Base-by-base conservation (phyloP, 2,797 vertebrate genomes). In the Botia kubotai region DNA sequence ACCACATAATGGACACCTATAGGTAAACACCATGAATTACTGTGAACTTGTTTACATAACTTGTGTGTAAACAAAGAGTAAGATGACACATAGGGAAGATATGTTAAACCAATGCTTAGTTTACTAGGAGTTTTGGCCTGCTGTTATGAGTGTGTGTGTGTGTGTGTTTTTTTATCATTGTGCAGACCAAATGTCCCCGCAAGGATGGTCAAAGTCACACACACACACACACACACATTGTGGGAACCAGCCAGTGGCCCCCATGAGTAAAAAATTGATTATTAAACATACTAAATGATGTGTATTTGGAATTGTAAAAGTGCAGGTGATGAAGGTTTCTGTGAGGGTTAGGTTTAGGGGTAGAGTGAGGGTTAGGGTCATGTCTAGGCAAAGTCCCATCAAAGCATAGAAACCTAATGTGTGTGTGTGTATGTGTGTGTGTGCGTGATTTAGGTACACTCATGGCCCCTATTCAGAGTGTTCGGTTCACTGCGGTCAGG, bases 401-500 rank as follows among this genome's bases (percentile, higher is more conserved):
- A n/a, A n/a, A n/a, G n/a, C n/a, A n/a, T n/a, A n/a, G n/a, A n/a
- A n/a, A n/a, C n/a, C n/a, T n/a, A n/a, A n/a, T n/a, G n/a, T n/a
- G n/a, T n/a, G n/a, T n/a, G n/a, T n/a, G n/a, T n/a, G n/a, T 72
- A 23, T 23, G 4, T 63, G 13, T 55, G 13, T 36, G 16, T 46
- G 33, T 75, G 23, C 83, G 55, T 81, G 69, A 55, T 77, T 33
- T 70, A 96, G 95, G 86, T 98, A 97, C 93, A 92, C 92, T 83
- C 86, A 86, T 0, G 93, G 94, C 0, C 92, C 93, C 0, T 98
- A 95, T 86, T 87, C 91, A 0, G 46, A 91, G 82, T 98, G 97
- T 89, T 96, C 97, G 0, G 94, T 88, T 67, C 87, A 93, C 11
- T 98, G 97, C 6, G 93, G 93, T 0, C 90, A 94, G 1, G 97